Percentiles rank a stretch among this genome's conserved stretches.
phyloP scores from a whole-genome alignment of 2,797 vertebrate species.

The Melanotaenia maccullochi region DNA sequence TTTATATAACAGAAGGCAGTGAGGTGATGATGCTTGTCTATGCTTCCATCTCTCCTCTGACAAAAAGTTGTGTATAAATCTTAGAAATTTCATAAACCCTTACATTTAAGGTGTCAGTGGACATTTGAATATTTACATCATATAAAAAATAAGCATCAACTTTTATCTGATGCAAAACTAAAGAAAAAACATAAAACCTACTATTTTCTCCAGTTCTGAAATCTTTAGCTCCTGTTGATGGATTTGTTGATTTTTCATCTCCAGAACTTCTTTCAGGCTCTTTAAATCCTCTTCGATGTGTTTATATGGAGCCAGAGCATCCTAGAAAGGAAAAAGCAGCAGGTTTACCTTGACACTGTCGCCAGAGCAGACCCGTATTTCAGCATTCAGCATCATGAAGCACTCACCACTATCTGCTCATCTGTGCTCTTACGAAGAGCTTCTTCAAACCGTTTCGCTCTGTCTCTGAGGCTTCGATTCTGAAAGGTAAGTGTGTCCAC shows the following conservation, averaged over 20 bases:
- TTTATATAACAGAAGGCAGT: background rate
- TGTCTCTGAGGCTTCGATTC: constrained; percentile 91
- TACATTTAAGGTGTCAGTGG: background rate
- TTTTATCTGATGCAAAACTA: background rate
- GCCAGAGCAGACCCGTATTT: background rate
- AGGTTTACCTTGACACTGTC: background rate
- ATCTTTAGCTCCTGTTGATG: constrained; percentile 95
- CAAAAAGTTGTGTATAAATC: too few relatives aligned
- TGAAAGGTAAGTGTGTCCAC: constrained; percentile 97
- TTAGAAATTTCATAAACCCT: background rate
- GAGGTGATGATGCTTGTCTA: too few relatives aligned
- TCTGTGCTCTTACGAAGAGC: constrained; percentile 93
- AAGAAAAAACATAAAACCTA: constrained; percentile 78
- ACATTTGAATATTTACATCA: background rate
- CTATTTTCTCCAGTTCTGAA: constrained; percentile 93
- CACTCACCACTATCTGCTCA: constrained; percentile 92
- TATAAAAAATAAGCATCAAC: background rate
- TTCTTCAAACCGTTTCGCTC: constrained; percentile 95
- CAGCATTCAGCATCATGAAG: background rate
- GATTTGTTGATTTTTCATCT: constrained; percentile 98
- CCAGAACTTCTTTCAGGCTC: constrained; percentile 94
- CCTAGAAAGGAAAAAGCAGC: constrained; percentile 70
- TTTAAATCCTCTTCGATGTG: constrained; percentile 95
- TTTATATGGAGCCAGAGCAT: constrained; percentile 91
- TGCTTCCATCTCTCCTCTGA: too few relatives aligned